phyloP scores from a whole-genome alignment of 2,888 invertebrate genomes.

The Emmelina monodactyla region DNA sequence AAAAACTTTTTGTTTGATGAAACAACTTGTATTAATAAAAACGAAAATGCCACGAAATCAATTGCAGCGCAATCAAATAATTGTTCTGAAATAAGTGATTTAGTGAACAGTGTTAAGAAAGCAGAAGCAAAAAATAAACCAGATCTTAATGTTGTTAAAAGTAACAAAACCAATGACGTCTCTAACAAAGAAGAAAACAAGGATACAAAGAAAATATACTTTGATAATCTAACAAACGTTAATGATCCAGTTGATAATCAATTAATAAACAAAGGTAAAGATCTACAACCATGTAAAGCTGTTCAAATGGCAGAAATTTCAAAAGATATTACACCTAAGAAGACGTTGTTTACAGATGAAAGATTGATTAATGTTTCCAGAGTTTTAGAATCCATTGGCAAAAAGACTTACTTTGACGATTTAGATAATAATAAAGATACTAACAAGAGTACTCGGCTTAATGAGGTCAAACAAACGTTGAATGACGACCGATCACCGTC shows the following conservation, averaged over 20 bases:
- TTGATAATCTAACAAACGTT: neutral
- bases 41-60: neutral
- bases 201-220: no score
- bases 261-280: neutral
- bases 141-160: no score
- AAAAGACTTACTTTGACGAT: conserved; percentile 33
- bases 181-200: no score
- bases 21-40: no score
- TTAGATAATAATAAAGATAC: conserved; percentile 18
- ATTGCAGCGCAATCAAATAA: neutral
- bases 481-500: conserved; percentile 35
- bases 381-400: conserved; percentile 17
- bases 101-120: neutral
- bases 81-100: neutral
- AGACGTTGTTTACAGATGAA: conserved; percentile 23
- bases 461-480: conserved; percentile 10
- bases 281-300: neutral
- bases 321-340: neutral
- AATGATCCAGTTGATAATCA: neutral
- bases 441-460: conserved; percentile 15
- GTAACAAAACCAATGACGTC: no score
- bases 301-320: neutral
- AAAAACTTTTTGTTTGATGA: conserved; percentile 30
- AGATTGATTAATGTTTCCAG: conserved; percentile 4
- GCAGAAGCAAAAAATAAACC: no score